These are phyloP conservation scores for Pomacea canaliculata DNA, from an alignment of 2,888 invertebrate species.

Conservation along the genomic window DNA sequence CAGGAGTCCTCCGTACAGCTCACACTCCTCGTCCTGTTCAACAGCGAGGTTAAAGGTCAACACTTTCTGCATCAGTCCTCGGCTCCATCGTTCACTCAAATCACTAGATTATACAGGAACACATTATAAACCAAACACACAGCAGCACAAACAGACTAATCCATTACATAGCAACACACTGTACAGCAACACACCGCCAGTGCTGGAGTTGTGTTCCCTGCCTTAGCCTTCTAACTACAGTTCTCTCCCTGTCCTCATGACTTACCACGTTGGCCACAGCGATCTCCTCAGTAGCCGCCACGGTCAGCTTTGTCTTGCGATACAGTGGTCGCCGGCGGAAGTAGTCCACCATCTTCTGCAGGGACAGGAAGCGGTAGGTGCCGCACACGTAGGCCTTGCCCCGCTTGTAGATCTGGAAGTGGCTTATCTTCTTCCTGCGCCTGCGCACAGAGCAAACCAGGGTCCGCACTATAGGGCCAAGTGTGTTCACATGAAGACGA, in stretches of 20 bases:
- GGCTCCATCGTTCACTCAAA: too few relatives aligned
- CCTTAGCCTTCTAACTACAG: too few relatives aligned
- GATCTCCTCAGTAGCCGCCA: constrained; percentile 67
- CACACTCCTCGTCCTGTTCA: constrained; percentile 19
- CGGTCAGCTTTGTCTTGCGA: constrained; percentile 87
- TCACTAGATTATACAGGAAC: too few relatives aligned
- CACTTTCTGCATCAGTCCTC: not conserved
- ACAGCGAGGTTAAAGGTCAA: not conserved
- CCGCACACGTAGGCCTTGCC: constrained; percentile 89
- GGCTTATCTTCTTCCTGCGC: constrained; percentile 79
- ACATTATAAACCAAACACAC: too few relatives aligned
- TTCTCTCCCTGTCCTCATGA: too few relatives aligned
- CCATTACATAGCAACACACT: too few relatives aligned
- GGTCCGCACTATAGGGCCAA: too few relatives aligned
- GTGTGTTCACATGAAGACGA: not conserved
- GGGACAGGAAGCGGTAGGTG: constrained; percentile 90
- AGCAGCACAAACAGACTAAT: too few relatives aligned
- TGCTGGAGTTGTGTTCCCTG: too few relatives aligned
- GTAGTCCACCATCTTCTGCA: constrained; percentile 91
- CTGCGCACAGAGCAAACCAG: constrained; percentile 36
- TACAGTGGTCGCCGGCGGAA: constrained; percentile 92
- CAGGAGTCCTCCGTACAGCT: constrained; percentile 11
- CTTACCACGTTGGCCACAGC: constrained; percentile 43
- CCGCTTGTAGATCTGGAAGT: constrained; percentile 93
- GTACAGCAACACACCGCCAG: too few relatives aligned